A percentile compares a stretch with the other conserved stretches of the same genome.
Conservation (phyloP, 2,797 vertebrate species). For the Halcyon smyrnensis region DNA sequence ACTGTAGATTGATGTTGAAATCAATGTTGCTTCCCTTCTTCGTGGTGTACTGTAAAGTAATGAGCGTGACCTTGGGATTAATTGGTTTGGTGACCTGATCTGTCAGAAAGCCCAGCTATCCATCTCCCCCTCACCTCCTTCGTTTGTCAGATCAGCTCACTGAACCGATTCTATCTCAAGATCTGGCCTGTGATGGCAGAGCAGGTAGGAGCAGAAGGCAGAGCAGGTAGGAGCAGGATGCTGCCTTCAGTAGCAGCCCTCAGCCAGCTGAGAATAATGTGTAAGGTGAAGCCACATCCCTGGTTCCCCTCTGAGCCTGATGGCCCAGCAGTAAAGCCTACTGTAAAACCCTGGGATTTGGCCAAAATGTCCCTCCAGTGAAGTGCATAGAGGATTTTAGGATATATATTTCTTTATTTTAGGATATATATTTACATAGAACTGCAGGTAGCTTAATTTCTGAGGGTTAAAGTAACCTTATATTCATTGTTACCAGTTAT, state of each 20-base stretch:
- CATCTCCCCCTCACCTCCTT: not conserved
- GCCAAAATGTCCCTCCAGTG: fast-evolving
- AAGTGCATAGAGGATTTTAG: not conserved
- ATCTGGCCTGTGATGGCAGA: not conserved
- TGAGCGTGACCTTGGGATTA: not conserved
- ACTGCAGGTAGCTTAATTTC: not conserved
- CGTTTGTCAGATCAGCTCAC: not conserved
- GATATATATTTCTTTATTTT: not conserved
- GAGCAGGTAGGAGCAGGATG: not conserved
- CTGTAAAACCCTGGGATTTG: not conserved
- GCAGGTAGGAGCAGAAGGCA: not conserved
- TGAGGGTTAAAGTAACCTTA: not conserved
- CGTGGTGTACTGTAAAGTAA: not conserved
- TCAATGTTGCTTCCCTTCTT: not conserved
- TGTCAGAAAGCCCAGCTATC: not conserved
- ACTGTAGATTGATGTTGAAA: not conserved
- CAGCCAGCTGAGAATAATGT: not conserved
- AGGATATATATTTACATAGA: not conserved
- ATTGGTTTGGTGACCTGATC: not conserved
- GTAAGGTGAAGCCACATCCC: not conserved
- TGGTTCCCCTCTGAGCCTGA: not conserved
- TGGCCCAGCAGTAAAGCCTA: not conserved
- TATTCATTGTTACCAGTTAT: not conserved
- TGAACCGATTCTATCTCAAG: not conserved
- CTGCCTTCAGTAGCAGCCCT: not conserved